Percentiles rank a stretch among this genome's conserved stretches.
phyloP scores from a whole-genome alignment of 2,797 vertebrate genomes.

The Melanotaenia pygmaea region DNA sequence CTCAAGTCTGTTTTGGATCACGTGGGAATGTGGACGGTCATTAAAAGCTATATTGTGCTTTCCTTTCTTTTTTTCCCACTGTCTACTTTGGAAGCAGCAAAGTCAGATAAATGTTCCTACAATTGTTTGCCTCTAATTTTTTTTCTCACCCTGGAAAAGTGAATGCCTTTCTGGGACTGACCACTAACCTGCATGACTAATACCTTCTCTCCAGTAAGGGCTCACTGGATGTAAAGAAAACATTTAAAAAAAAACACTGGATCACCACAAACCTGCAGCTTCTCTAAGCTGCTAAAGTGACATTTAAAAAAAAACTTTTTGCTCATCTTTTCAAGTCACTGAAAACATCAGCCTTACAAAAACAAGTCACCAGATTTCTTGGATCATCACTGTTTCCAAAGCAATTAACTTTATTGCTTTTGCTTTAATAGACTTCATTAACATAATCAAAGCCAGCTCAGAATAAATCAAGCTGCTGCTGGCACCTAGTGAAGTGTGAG shows the following conservation, averaged over 20 bases:
- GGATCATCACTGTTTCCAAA: neutral
- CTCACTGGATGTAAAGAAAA: constrained; percentile 39
- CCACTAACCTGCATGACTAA: constrained; percentile 21
- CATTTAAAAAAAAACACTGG: constrained; percentile 22
- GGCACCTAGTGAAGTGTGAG: constrained; percentile 35
- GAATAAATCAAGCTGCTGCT: constrained; percentile 39
- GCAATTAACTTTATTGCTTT: constrained; percentile 15
- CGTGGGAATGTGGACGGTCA: constrained; percentile 61
- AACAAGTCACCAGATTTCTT: constrained; percentile 4
- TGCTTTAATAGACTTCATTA: constrained; percentile 25
- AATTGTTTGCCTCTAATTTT: constrained; percentile 1
- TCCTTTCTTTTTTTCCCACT: constrained; percentile 37
- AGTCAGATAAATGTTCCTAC: constrained; percentile 11
- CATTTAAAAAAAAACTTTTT: constrained; percentile 6
- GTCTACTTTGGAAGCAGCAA: constrained; percentile 7
- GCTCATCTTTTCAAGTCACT: constrained; percentile 8
- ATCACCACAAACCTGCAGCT: constrained; percentile 22
- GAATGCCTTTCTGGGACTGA: constrained; percentile 13
- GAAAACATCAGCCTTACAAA: constrained; percentile 5
- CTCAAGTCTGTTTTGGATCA: constrained; percentile 70
- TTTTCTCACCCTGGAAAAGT: constrained; percentile 1
- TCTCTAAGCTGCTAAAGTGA: neutral
- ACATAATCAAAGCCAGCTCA: constrained; percentile 10
- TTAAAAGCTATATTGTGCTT: constrained; percentile 31
- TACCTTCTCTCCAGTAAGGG: constrained; percentile 10